A percentile compares a stretch with the other conserved stretches of the same genome.
phyloP scores from a whole-genome alignment of 1,140 invertebrate genomes.

The Nylanderia fulva region DNA sequence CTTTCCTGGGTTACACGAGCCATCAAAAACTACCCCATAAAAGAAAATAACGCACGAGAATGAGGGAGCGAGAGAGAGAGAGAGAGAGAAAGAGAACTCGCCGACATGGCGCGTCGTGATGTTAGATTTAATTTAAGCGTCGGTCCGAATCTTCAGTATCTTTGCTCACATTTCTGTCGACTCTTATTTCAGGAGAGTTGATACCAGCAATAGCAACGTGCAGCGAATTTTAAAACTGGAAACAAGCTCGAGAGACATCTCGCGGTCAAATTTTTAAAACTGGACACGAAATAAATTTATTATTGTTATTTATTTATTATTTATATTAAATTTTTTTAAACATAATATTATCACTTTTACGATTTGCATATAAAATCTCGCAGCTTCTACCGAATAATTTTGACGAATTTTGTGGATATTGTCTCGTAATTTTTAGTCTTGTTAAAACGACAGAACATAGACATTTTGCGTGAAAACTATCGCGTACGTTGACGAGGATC shows the following conservation, averaged over 20 bases:
- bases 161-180: conserved; percentile 28
- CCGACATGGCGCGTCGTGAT: background rate
- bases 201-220: conserved; percentile 20
- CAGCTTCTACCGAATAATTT: background rate
- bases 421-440: background rate
- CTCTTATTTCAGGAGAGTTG: conserved; percentile 43
- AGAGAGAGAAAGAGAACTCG: background rate
- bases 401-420: background rate
- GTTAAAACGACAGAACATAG: background rate
- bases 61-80: background rate
- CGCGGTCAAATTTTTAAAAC: too few species aligned
- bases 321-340: background rate
- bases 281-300: too few species aligned
- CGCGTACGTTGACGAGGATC: background rate
- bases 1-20: conserved; percentile 14
- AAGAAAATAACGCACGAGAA: conserved; percentile 27
- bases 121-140: conserved; percentile 58
- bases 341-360: background rate
- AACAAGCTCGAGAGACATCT: background rate
- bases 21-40: conserved; percentile 37
- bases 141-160: conserved; percentile 43
- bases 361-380: background rate
- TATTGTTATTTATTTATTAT: too few species aligned
- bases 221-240: conserved; percentile 13
- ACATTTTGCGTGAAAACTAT: background rate